Evolutionary conservation across 1,140 invertebrate genomes (phyloP).

Genomic region (Leptoteleia sp.): DNA sequence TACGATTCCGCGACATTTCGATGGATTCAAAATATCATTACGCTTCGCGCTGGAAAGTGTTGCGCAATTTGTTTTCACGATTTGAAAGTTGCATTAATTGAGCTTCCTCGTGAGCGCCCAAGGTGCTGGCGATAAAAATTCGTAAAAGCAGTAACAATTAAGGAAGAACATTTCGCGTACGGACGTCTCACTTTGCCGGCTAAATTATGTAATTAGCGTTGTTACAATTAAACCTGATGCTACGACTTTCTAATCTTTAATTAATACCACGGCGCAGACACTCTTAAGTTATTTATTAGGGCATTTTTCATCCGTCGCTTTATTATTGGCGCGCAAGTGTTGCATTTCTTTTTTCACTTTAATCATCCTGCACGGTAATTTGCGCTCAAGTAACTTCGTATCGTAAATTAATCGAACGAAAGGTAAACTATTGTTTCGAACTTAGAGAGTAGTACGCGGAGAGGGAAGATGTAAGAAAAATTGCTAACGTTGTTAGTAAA

Average conservation of each 20-base stretch:
- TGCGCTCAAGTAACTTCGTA: not conserved
- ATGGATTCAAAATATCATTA: slow-evolving; percentile 13
- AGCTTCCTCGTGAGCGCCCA: slow-evolving; percentile 46
- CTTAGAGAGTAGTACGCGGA: no score
- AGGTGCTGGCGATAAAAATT: slow-evolving; percentile 40
- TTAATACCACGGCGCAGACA: slow-evolving; percentile 29
- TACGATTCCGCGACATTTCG: slow-evolving; percentile 21
- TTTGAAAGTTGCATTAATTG: slow-evolving; percentile 62
- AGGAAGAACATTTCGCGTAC: slow-evolving; percentile 46
- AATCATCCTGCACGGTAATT: not conserved
- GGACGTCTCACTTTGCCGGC: slow-evolving; percentile 24
- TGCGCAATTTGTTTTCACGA: slow-evolving; percentile 47
- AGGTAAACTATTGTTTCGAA: no score
- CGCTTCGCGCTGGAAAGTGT: slow-evolving; percentile 35
- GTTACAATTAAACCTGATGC: slow-evolving; percentile 45
- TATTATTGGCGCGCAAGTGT: slow-evolving; percentile 1
- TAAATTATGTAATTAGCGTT: slow-evolving; percentile 51
- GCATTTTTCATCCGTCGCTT: slow-evolving; percentile 31
- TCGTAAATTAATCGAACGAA: not conserved
- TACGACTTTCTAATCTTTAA: slow-evolving; percentile 59
- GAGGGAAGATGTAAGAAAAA: no score
- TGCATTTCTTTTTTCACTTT: slow-evolving; percentile 15
- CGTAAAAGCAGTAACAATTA: slow-evolving; percentile 10
- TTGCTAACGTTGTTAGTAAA: no score
- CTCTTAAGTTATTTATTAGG: slow-evolving; percentile 22